Evolutionary conservation across 2,113 vertebrate genomes (phyloP), one percentile per base, ranked within the genome.

Genomic region (Rutilus rutilus): DNA sequence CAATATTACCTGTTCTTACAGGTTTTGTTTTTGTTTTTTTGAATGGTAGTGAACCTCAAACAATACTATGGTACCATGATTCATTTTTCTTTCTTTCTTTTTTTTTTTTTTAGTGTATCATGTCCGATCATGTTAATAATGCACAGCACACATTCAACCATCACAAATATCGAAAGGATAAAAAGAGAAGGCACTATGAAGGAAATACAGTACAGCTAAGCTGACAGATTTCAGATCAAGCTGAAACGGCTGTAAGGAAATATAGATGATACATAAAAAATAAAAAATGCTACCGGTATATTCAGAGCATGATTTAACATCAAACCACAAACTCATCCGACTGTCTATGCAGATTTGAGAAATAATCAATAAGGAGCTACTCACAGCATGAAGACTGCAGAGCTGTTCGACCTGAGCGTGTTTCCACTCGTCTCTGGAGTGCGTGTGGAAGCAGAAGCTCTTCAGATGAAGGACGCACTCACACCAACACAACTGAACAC

Each of bases 311-410:
- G 33, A 33, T 6, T 2, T 42, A 42, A 0, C 2, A 64, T 10
- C 33, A 45, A 82, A 82, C 60, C 45, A 1, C 25, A 65, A 52
- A 52, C 10, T 30, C 9, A 82, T 69, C 59, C 4, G 17, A 76
- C n/a, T 23, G 60, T 15, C 27, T 11, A 14, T 52, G 4, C 27
- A 65, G 8, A 42, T 17, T 15, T 15, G 8, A 23, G 11, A 59
- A 59, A 54, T n/a, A 39, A 65, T 36, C 17, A 81, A 83, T 83
- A 59, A 73, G 30, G 12, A 62, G 9, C 21, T 83, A 83, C 82
- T 83, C 50, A 83, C 82, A 27, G 14, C 27, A 57, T n/a, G 12
- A 71, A 83, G 64, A 36, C 30, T 25, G 67, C 67, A 57, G 57
- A 62, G 54, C 12, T 79, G 54, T 54, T 57, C 54, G 21, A 14